Evolutionary conservation across 2,888 invertebrate species (phyloP).

Genomic region (Syrista parreyssii): DNA sequence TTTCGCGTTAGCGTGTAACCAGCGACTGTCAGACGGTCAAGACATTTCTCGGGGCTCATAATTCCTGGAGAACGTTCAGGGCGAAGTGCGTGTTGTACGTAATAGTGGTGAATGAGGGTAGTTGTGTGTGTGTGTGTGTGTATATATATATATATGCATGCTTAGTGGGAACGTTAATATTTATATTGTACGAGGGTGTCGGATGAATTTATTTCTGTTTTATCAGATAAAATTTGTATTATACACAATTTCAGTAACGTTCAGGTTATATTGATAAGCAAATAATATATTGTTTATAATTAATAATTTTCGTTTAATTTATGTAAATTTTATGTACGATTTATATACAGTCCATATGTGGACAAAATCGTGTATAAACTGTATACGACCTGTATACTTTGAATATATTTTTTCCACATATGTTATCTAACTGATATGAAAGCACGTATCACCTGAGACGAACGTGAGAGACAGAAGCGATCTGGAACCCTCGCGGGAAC

Average conservation of each 20-base stretch:
- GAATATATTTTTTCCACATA: no score
- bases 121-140: not conserved
- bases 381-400: no score
- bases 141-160: not conserved
- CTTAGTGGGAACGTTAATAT: not conserved
- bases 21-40: not conserved
- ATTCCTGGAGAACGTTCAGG: not conserved
- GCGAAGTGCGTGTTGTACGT: not conserved
- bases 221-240: not conserved
- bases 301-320: no score
- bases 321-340: no score
- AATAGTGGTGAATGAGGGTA: not conserved
- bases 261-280: no score
- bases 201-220: not conserved
- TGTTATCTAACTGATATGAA: not conserved
- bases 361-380: no score
- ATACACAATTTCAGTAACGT: no score
- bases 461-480: not conserved
- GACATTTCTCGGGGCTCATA: not conserved
- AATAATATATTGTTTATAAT: no score
- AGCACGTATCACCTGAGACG: not conserved
- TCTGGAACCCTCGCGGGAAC: conserved; percentile 5
- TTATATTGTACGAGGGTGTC: not conserved
- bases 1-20: not conserved
- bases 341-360: no score